phyloP scores from a whole-genome alignment of 2,888 invertebrate species.

The Chrysomela aeneicollis region DNA sequence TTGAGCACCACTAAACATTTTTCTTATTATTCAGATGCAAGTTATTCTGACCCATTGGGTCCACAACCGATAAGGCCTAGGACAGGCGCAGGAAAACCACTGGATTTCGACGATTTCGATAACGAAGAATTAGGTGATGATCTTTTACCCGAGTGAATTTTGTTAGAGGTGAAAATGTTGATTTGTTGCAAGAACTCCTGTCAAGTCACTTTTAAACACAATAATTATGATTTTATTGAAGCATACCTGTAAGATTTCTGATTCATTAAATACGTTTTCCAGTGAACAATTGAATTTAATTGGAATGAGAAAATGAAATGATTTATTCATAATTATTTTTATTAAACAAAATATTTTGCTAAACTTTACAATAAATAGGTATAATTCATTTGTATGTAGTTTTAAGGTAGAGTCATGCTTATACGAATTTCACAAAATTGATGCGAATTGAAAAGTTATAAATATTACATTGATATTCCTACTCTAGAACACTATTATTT shows the following conservation, averaged over 20 bases:
- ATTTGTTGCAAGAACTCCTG: not conserved
- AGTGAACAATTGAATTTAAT: too few relatives aligned
- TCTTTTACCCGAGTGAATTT: conserved; percentile 71
- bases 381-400: not conserved
- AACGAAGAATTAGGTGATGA: conserved; percentile 79
- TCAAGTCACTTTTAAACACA: not conserved
- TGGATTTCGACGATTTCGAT: conserved; percentile 72
- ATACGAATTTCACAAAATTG: too few relatives aligned
- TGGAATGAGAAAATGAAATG: not conserved
- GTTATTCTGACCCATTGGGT: conserved; percentile 67
- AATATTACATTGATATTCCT: too few relatives aligned
- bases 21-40: conserved; percentile 60
- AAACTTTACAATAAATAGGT: not conserved
- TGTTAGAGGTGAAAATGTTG: not conserved
- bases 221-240: too few relatives aligned
- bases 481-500: too few relatives aligned
- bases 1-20: not conserved
- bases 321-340: not conserved
- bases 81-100: conserved; percentile 65
- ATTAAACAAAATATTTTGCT: not conserved
- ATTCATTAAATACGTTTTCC: too few relatives aligned
- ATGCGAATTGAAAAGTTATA: too few relatives aligned
- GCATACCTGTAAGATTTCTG: too few relatives aligned
- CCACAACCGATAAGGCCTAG: conserved; percentile 66
- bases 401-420: too few relatives aligned